Evolutionary conservation across 1,140 invertebrate genomes (phyloP).

Genomic region (Theocolax elegans): DNA sequence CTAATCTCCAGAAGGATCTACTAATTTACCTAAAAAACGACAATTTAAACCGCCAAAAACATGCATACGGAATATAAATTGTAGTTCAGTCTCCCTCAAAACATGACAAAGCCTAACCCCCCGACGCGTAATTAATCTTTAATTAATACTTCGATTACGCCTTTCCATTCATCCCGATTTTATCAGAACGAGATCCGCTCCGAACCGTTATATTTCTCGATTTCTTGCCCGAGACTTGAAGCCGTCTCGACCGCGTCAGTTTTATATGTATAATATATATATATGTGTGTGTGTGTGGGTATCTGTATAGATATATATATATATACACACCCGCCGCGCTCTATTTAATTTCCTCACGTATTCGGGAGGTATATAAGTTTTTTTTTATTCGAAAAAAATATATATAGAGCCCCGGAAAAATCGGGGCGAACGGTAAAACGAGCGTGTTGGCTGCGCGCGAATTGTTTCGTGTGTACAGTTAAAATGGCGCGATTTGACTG

Average conservation of each 20-base stretch:
- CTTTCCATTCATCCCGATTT: constrained; percentile 6
- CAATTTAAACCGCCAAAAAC: no score
- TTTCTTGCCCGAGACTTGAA: neutral
- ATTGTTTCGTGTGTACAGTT: neutral
- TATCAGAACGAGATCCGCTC: constrained; percentile 15
- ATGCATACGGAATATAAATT: no score
- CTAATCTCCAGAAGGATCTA: no score
- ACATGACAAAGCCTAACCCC: no score
- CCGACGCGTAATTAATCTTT: constrained; percentile 23
- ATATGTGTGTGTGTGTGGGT: no score
- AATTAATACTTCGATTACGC: constrained; percentile 14
- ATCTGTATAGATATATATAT: no score
- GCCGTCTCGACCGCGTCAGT: neutral
- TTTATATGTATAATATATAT: constrained; percentile 5
- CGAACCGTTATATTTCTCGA: constrained; percentile 21
- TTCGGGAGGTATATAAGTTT: neutral
- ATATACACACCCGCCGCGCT: no score
- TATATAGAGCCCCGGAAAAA: no score
- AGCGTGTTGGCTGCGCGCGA: neutral
- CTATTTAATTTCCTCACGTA: constrained; percentile 20
- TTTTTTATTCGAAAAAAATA: no score
- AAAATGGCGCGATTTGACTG: neutral
- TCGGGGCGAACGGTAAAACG: constrained; percentile 1
- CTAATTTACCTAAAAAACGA: no score
- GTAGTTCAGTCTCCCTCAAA: no score